Base-by-base conservation (phyloP, 2,113 vertebrate genomes). In the Percina caprodes region DNA sequence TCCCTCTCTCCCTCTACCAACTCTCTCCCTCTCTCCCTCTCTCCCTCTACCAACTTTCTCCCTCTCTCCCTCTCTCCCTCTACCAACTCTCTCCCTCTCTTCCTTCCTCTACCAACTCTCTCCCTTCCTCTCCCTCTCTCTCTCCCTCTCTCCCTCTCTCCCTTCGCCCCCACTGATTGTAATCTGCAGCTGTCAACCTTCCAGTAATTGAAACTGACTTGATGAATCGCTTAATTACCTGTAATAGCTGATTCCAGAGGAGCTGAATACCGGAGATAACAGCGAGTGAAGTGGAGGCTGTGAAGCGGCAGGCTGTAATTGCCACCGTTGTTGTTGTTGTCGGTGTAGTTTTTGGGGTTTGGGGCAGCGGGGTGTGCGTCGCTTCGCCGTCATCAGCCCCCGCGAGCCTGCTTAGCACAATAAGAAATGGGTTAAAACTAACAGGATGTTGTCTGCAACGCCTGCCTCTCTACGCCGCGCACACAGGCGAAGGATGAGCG, bases 181-280 rank as follows among this genome's bases (percentile, higher is more conserved):
- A 95, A 94, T 96, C 95, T 95, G 95, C 95, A 95, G 94, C 96
- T 97, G 97, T 96, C 96, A 96, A 91, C 92, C 94, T 95, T 95
- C 95, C 85, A 94, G 96, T 97, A 97, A 97, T 97, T 97, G 97
- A 96, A 97, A 97, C 96, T 94, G 96, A 93, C 96, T 97, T 97
- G 97, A 97, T 97, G 95, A 97, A 98, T 97, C 95, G 95, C 96
- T 97, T 96, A 96, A 97, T 97, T 97, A 96, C 95, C 95, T 95
- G 94, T 96, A 96, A 96, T 96, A 96, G 96, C 96, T 95, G 94
- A 97, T 95, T 96, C 94, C 94, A 96, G 91, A 93, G 93, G 95
- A 96, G 93, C 95, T 96, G 96, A 96, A 95, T 93, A 95, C 96
- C 94, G 95, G 96, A 96, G 96, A 96, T 96, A 96, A 96, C 95